Conservation (phyloP, 2,888 invertebrate species). For the Polietes domitor region DNA sequence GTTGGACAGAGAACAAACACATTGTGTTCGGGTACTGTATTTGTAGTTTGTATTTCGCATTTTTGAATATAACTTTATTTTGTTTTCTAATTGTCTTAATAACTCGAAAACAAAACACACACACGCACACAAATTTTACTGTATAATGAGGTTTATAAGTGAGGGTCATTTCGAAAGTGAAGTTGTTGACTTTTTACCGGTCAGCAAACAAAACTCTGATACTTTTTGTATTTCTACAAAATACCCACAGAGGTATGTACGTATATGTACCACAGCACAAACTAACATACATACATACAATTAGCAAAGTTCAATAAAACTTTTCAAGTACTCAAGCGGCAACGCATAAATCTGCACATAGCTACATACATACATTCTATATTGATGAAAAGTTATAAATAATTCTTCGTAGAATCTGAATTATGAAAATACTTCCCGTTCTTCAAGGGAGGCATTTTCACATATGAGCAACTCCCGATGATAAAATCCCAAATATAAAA, state of each 20-base stretch:
- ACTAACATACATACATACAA: not conserved
- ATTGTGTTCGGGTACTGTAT: not conserved
- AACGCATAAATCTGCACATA: not conserved
- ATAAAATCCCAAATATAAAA: no score
- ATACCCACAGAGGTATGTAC: not conserved
- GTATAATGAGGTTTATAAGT: conserved; percentile 23
- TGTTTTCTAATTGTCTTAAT: not conserved
- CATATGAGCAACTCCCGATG: no score
- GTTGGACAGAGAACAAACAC: not conserved
- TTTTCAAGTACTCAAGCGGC: conserved; percentile 30
- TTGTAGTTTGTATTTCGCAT: not conserved
- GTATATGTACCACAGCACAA: not conserved
- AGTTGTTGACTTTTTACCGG: conserved; percentile 54
- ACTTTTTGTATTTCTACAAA: not conserved
- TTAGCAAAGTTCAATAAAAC: conserved; percentile 39
- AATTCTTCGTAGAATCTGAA: no score
- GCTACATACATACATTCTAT: no score
- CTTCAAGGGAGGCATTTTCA: no score
- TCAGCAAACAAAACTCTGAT: conserved; percentile 50
- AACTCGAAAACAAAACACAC: not conserved
- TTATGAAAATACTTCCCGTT: no score
- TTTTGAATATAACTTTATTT: not conserved
- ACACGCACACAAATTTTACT: not conserved
- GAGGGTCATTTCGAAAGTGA: conserved; percentile 50
- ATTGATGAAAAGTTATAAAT: no score